Evolutionary conservation across 2,113 vertebrate species (phyloP), one percentile per base, ranked within the genome.

Genomic region (Periophthalmodon schlosseri): DNA sequence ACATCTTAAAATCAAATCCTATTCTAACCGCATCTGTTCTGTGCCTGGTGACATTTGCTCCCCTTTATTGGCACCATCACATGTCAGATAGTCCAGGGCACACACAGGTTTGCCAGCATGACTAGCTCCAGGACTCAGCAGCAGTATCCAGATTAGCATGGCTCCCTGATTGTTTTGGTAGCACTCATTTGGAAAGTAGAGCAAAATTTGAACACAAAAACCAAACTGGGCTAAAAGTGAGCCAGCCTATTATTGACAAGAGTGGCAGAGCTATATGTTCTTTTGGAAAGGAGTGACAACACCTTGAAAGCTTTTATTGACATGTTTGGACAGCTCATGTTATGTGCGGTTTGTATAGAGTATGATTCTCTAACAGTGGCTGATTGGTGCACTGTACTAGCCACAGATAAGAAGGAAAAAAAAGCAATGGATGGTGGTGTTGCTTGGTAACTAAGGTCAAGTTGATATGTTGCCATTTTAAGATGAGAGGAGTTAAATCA

Each of bases 141-240:
- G 80, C 88, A 73, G 76, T 57, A 75, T 76, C 54, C 75, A 81
- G 80, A 90, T 88, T 83, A 87, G 79, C 86, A 75, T 76, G 86
- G 81, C 80, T 79, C 74, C 78, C 65, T 76, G 64, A 84, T 86
- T 84, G 78, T 84, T 87, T 87, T 79, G 72, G 86, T 78, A 72
- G 66, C 76, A 75, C 81, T 82, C 81, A 76, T 74, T 84, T 83
- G 68, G 78, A 87, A 84, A 83, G 82, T 78, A 69, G 77, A 84
- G 50, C 70, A 73, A 60, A 84, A 84, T 81, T 74, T 84, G 82
- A 88, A 78, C 76, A 84, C 72, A 82, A 81, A 81, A 65, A 68
- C 49, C 54, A 67, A 21, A 28, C 57, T 24, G 23, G 16, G 21
- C 56, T 58, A 15, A 9, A 44, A 34, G 23, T 5, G 75, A 75